phyloP scores from a whole-genome alignment of 1,140 invertebrate species.

The Aphelinus atriplicis region DNA sequence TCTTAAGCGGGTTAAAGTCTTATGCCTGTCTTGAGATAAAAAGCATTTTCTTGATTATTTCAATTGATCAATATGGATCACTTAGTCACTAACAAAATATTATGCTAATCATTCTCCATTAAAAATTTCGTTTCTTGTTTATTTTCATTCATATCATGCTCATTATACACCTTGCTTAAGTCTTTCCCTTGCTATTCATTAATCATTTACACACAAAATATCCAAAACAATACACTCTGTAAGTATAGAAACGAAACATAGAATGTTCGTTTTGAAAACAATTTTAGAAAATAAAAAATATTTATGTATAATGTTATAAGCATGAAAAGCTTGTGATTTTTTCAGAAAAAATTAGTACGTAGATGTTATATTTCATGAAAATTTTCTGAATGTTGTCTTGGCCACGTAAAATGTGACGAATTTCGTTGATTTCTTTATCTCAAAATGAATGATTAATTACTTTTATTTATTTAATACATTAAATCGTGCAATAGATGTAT shows the following conservation, averaged over 20 bases:
- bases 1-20: slow-evolving; percentile 32
- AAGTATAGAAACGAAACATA: slow-evolving; percentile 31
- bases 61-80: slow-evolving; percentile 2
- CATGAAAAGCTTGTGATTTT: slow-evolving; percentile 25
- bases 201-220: slow-evolving; percentile 35
- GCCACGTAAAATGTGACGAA: too few relatives aligned
- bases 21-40: slow-evolving; percentile 25
- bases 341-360: slow-evolving; percentile 9
- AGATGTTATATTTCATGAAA: too few relatives aligned
- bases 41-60: slow-evolving; percentile 27
- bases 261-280: slow-evolving; percentile 8
- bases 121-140: background rate
- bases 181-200: slow-evolving; percentile 37
- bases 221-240: slow-evolving; percentile 38
- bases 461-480: too few relatives aligned
- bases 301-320: slow-evolving; percentile 21
- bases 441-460: too few relatives aligned
- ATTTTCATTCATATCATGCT: slow-evolving; percentile 23
- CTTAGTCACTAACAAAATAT: slow-evolving; percentile 22
- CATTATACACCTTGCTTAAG: slow-evolving; percentile 11
- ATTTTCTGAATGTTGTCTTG: too few relatives aligned
- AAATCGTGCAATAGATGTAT: too few relatives aligned
- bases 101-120: slow-evolving; percentile 23
- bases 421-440: too few relatives aligned
- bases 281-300: slow-evolving; percentile 6